Percentiles rank a stretch among this genome's conserved stretches.
Conservation (phyloP, 2,113 vertebrate genomes). For the Chauna torquata region DNA sequence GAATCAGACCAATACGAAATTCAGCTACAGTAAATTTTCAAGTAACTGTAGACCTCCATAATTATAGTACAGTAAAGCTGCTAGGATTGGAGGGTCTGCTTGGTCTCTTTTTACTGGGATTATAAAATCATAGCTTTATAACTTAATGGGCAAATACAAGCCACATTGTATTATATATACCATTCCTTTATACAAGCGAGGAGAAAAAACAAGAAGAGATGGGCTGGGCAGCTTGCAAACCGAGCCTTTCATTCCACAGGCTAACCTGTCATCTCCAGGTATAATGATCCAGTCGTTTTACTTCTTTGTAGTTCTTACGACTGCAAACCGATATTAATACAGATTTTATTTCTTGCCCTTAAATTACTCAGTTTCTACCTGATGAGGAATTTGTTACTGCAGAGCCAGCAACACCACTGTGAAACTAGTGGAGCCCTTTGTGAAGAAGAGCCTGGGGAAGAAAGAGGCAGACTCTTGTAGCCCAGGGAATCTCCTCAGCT, state of each 20-base stretch:
- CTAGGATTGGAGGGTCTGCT: neutral
- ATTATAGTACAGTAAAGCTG: neutral
- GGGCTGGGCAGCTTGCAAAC: neutral
- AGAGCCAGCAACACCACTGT: neutral
- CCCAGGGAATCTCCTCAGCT: neutral
- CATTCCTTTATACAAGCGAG: neutral
- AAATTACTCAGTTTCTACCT: neutral
- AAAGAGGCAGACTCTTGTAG: neutral
- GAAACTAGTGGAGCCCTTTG: neutral
- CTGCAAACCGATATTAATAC: neutral
- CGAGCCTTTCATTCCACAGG: neutral
- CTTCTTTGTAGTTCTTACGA: neutral
- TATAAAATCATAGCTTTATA: neutral
- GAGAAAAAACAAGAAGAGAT: neutral
- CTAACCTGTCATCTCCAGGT: neutral
- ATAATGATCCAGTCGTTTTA: neutral
- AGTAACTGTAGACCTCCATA: neutral
- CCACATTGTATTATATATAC: neutral
- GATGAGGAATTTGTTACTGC: neutral
- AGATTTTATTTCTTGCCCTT: neutral
- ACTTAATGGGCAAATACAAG: neutral
- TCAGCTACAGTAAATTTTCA: neutral
- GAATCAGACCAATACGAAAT: neutral
- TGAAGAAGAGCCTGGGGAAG: neutral
- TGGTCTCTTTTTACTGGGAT: neutral